Conservation (phyloP, 2,113 vertebrate genomes). For the Mugil cephalus region DNA sequence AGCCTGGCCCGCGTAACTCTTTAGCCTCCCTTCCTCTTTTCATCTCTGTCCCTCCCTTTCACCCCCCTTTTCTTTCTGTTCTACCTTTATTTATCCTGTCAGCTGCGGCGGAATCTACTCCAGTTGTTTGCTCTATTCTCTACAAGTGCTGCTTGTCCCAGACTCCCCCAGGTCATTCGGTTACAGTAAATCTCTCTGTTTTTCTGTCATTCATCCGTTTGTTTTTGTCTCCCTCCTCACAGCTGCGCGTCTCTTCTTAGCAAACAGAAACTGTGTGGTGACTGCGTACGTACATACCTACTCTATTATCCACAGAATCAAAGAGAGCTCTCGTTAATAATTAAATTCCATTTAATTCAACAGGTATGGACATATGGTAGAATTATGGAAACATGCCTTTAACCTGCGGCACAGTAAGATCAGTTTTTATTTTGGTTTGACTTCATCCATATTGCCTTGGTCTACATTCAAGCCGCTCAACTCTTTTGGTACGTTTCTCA, state of each 20-base stretch:
- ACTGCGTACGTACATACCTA: neutral
- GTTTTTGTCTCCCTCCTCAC: slow-evolving; percentile 8
- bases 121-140: slow-evolving; percentile 34
- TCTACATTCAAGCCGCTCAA: neutral
- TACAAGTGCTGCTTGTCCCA: slow-evolving; percentile 9
- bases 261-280: neutral
- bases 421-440: neutral
- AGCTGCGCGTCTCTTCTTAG: neutral
- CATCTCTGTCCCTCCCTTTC: neutral
- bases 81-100: slow-evolving; percentile 19
- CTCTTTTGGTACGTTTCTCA: neutral
- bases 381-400: neutral
- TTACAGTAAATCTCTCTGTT: slow-evolving; percentile 7
- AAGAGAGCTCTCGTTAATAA: neutral
- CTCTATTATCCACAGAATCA: neutral
- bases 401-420: neutral
- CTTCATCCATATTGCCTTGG: neutral
- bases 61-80: neutral
- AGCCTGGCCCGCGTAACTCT: slow-evolving; percentile 8
- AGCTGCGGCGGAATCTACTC: slow-evolving; percentile 23
- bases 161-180: slow-evolving; percentile 16
- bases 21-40: neutral
- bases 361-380: too few species aligned
- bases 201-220: slow-evolving; percentile 1
- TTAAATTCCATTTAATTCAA: neutral